phyloP scores from a whole-genome alignment of 1,140 invertebrate genomes.

The Sitobion miscanthi region DNA sequence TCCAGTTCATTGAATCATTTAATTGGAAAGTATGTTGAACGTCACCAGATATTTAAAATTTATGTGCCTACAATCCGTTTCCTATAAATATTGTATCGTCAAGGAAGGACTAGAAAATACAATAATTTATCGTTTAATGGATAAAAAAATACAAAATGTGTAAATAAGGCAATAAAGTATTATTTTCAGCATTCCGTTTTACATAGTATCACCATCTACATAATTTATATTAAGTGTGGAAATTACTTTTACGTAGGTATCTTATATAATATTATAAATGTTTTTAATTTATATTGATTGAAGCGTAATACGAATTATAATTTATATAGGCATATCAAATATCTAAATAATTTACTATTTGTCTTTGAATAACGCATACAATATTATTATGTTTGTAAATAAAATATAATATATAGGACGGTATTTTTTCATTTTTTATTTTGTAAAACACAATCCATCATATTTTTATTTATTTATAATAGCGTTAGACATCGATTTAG shows the following conservation, averaged over 20 bases:
- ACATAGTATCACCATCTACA: neutral
- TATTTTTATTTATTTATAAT: too few species aligned
- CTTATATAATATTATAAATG: neutral
- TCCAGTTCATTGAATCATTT: conserved; percentile 30
- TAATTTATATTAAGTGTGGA: neutral
- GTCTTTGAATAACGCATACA: too few species aligned
- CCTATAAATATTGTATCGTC: neutral
- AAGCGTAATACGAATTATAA: too few species aligned
- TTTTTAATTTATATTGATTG: neutral
- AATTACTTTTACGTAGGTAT: neutral
- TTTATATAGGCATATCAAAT: too few species aligned
- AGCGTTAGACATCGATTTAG: neutral
- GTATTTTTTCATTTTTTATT: too few species aligned
- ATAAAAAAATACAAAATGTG: neutral
- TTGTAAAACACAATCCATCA: too few species aligned
- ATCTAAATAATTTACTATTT: too few species aligned
- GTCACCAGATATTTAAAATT: conserved; percentile 42
- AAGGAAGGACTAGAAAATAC: neutral
- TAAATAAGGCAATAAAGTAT: neutral
- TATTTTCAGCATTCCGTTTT: neutral
- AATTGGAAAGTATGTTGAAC: conserved; percentile 9
- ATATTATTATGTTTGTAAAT: too few species aligned
- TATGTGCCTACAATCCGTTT: conserved; percentile 37
- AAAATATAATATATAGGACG: too few species aligned
- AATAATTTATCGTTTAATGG: neutral